A percentile compares a stretch with the other conserved stretches of the same genome.
Evolutionary conservation across 2,888 invertebrate species (phyloP).

Genomic region (Aleiodes leptofemur): DNA sequence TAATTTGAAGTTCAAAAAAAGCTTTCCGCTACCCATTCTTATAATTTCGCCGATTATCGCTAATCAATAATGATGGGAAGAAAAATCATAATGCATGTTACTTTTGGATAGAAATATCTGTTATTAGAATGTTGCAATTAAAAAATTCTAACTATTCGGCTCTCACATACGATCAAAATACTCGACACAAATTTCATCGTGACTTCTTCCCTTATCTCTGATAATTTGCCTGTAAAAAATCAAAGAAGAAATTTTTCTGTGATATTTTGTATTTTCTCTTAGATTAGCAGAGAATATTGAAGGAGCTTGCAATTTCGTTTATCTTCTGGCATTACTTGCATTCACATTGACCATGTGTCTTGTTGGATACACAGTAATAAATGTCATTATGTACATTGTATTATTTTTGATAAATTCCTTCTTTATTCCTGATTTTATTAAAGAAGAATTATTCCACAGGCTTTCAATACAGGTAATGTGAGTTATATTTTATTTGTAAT

Average conservation of each 20-base stretch:
- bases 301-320: background rate
- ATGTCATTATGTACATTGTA: background rate
- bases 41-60: no score
- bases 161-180: no score
- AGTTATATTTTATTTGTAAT: background rate
- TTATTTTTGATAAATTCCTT: background rate
- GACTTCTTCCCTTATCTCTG: no score
- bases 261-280: background rate
- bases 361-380: background rate
- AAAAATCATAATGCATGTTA: no score
- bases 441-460: background rate
- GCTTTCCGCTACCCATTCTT: no score
- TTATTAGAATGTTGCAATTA: no score
- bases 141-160: no score
- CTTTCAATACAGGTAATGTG: background rate
- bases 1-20: no score
- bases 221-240: no score
- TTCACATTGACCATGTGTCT: conserved; percentile 3
- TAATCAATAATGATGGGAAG: no score
- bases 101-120: no score
- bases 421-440: background rate
- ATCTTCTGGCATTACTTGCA: background rate
- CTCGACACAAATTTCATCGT: no score
- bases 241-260: background rate
- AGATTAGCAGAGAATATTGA: background rate